Evolutionary conservation across 2,888 invertebrate species (phyloP).

Genomic region (Prosapia bicincta): DNA sequence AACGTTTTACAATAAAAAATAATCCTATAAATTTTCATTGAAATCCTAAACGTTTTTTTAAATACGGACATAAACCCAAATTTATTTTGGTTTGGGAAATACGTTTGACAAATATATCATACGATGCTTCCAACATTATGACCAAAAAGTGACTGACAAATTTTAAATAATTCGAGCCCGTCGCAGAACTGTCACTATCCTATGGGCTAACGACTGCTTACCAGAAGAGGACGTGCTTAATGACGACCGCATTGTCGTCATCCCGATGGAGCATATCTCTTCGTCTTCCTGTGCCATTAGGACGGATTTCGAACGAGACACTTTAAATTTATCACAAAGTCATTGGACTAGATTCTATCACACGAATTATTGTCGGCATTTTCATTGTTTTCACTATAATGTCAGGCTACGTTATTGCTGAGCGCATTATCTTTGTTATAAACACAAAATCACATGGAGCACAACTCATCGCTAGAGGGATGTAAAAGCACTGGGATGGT

Average conservation of each 20-base stretch:
- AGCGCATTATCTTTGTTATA: not conserved
- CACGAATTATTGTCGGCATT: not conserved
- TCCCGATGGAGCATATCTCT: conserved; percentile 83
- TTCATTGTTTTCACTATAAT: no score
- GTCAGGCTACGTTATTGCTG: not conserved
- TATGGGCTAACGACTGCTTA: no score
- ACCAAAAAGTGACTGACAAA: no score
- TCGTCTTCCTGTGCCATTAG: conserved; percentile 34
- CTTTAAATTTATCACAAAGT: not conserved
- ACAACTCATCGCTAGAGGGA: not conserved
- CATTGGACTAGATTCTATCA: not conserved
- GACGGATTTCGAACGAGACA: conserved; percentile 4
- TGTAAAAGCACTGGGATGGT: not conserved
- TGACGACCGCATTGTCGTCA: conserved; percentile 67
- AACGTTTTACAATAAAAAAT: no score
- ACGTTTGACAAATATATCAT: no score
- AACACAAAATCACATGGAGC: not conserved
- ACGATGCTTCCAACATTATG: no score
- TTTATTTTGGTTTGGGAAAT: no score
- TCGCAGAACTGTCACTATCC: no score
- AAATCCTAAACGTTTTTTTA: no score
- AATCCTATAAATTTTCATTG: no score
- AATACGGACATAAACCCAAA: no score
- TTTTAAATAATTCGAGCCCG: no score
- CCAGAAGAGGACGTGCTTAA: conserved; percentile 53